phyloP scores from a whole-genome alignment of 2,797 vertebrate genomes.

The Galagoides demidoff region DNA sequence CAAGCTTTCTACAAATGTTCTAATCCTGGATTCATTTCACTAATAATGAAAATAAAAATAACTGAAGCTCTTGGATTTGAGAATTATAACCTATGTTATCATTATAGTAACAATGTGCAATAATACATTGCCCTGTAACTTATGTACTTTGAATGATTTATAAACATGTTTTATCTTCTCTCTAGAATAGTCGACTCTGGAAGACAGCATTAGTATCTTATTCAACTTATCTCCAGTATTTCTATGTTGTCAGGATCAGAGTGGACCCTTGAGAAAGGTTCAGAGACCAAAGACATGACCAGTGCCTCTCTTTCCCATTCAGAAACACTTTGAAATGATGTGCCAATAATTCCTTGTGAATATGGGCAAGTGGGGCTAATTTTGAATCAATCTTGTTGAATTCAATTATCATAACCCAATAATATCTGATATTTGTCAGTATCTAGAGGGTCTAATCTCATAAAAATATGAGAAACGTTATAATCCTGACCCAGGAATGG shows the following conservation, averaged over 20 bases:
- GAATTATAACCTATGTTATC: not conserved
- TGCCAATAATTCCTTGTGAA: not conserved
- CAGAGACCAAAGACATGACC: not conserved
- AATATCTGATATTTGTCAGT: not conserved
- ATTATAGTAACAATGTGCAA: not conserved
- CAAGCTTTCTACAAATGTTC: not conserved
- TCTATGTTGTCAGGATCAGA: not conserved
- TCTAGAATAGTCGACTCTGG: not conserved
- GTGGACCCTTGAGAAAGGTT: not conserved
- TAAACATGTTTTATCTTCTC: constrained; percentile 4
- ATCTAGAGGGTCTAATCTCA: not conserved
- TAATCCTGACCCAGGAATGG: not conserved
- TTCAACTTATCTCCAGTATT: not conserved
- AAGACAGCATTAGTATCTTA: not conserved
- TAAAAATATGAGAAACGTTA: not conserved
- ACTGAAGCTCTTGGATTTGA: not conserved
- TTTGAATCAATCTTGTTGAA: not conserved
- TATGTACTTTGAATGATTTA: not conserved
- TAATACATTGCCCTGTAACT: not conserved
- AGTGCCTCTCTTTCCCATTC: not conserved
- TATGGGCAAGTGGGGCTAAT: not conserved
- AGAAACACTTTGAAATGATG: not conserved
- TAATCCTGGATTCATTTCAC: not conserved
- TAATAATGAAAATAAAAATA: constrained; percentile 22
- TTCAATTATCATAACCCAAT: not conserved